Percentiles rank a stretch among this genome's conserved stretches.
Evolutionary conservation across 2,797 vertebrate genomes (phyloP).

Genomic region (Botia almorhae): DNA sequence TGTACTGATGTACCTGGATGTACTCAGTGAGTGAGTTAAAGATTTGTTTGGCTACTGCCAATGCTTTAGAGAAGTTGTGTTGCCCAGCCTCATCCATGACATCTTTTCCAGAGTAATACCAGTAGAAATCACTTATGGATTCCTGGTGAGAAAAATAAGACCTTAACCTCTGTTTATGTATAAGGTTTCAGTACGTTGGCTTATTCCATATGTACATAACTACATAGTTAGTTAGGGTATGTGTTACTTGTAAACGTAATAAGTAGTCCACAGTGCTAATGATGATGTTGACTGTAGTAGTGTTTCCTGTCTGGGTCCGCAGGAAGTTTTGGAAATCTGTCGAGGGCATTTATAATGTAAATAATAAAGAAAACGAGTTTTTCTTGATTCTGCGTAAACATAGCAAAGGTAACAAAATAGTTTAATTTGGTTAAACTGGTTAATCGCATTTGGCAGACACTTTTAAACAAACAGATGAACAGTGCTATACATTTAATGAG

Average conservation of each 20-base stretch:
- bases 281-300: conserved; percentile 97
- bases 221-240: conserved; percentile 8
- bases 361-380: not conserved
- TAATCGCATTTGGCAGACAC: too few species aligned
- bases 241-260: conserved; percentile 91
- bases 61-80: conserved; percentile 92
- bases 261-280: conserved; percentile 99
- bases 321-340: conserved; percentile 98
- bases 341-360: conserved; percentile 1
- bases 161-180: not conserved
- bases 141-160: conserved; percentile 77
- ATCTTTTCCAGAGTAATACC: conserved; percentile 98
- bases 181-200: not conserved
- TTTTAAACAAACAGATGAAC: too few species aligned
- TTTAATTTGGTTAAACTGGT: too few species aligned
- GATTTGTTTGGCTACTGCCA: conserved; percentile 94
- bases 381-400: not conserved
- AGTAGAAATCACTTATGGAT: conserved; percentile 99
- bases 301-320: conserved; percentile 97
- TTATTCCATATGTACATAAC: not conserved
- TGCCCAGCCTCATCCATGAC: conserved; percentile 93
- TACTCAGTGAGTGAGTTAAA: conserved; percentile 99
- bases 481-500: too few species aligned
- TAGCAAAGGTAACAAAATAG: too few species aligned
- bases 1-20: conserved; percentile 85